Base-by-base conservation (phyloP, 2,888 invertebrate species). In the Zaprionus obscuricornis region DNA sequence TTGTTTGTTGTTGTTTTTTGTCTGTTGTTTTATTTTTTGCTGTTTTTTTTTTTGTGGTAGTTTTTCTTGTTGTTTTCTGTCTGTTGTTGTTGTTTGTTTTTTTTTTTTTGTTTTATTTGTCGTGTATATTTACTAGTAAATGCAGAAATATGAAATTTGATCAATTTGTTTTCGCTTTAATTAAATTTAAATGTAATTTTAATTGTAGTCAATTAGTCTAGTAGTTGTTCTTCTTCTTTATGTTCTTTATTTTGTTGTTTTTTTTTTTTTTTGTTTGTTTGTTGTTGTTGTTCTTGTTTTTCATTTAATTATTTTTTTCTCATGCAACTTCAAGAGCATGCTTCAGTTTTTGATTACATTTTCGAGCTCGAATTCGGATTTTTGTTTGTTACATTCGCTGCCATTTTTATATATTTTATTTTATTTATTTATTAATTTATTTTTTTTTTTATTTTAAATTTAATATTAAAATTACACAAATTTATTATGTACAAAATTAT, bases 141-240 rank as follows among this genome's bases (percentile, higher is more conserved):
- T 81, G 87, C 88, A 88, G 86, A 85, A 85, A 84, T 83, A 77
- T 88, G 59, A 73, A 77, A 59, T 74, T 73, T 22, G 24, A 59
- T 76, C 62, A 57, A 58, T 50, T 73, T 55, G 51, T 43, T 39
- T 20, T 5, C 20, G 36, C 42, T 37, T 50, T 75, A 65, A 65
- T 73, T 83, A 72, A 63, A 55, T 74, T 52, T 69, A 68, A 57
- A 39, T 74, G 50, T 76, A 52, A 42, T 58, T 67, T 46, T 67
- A 52, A 59, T 34, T 65, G 66, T 71, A 57, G 64, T 71, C 66
- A 75, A 72, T 85, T 86, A 84, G 57, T 76, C 84, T 84, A 86
- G 71, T 83, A 71, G 75, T 75, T 65, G 45, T 46, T 51, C 37
- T 55, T 56, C 16, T 29, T 29, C 42, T 45, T 18, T 49, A 50